phyloP scores from a whole-genome alignment of 1,140 invertebrate species.

The Leptinotarsa undecemlineata region DNA sequence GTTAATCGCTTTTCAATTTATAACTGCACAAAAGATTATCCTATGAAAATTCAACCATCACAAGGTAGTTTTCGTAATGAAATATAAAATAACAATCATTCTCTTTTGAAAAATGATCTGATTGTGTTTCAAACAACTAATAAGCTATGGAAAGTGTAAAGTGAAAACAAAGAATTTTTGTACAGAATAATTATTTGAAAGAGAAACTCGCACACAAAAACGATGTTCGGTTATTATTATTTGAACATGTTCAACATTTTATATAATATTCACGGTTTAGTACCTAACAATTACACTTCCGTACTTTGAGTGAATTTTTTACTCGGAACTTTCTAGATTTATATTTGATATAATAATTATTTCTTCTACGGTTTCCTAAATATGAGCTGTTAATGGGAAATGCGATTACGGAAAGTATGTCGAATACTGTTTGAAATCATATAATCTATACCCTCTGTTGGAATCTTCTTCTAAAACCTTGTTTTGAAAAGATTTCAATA shows the following conservation, averaged over 20 bases:
- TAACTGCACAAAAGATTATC: too few species aligned
- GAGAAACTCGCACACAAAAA: constrained; percentile 34
- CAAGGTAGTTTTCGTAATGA: too few species aligned
- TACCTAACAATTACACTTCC: constrained; percentile 23
- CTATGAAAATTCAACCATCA: too few species aligned
- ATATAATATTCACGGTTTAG: constrained; percentile 41
- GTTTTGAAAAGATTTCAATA: too few species aligned
- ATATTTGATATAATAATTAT: constrained; percentile 22
- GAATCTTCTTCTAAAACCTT: too few species aligned
- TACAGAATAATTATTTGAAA: constrained; percentile 33
- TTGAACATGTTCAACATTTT: constrained; percentile 32
- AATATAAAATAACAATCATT: too few species aligned
- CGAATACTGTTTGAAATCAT: too few species aligned
- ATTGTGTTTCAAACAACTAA: constrained; percentile 28
- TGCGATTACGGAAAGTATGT: too few species aligned
- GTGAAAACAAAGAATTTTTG: constrained; percentile 33
- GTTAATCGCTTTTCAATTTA: too few species aligned
- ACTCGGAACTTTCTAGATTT: constrained; percentile 16
- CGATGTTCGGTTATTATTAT: constrained; percentile 24
- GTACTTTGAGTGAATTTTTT: constrained; percentile 17
- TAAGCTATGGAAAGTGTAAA: constrained; percentile 38
- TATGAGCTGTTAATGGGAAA: neutral
- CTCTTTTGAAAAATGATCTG: neutral
- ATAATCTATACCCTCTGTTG: too few species aligned
- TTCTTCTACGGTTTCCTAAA: neutral